Evolutionary conservation across 1,140 invertebrate species (phyloP).

Genomic region (Frieseomelitta varia): DNA sequence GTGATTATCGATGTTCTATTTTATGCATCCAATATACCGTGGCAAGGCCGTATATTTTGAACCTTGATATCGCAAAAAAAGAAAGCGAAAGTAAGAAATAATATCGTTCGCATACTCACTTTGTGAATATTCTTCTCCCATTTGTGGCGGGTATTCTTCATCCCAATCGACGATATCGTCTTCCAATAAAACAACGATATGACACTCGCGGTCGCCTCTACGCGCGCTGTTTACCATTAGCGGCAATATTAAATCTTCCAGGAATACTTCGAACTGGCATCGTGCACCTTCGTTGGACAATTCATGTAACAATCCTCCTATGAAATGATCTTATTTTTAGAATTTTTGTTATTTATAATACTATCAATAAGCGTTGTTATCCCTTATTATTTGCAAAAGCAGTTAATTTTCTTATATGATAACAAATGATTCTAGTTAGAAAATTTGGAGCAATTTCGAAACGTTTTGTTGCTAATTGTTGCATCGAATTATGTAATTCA

Average conservation of each 20-base stretch:
- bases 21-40: conserved; percentile 10
- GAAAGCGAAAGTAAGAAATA: not conserved
- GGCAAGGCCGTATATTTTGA: conserved; percentile 4
- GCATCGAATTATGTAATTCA: not conserved
- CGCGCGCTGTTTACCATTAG: conserved; percentile 98
- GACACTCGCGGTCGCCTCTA: conserved; percentile 93
- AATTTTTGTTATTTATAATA: not conserved
- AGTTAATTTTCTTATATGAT: not conserved
- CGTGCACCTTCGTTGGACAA: conserved; percentile 99
- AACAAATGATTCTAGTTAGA: too few species aligned
- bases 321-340: conserved; percentile 58
- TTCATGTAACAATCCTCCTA: conserved; percentile 97
- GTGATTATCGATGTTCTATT: conserved; percentile 40
- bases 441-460: conserved; percentile 20
- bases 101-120: conserved; percentile 83
- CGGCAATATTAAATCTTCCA: conserved; percentile 97
- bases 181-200: conserved; percentile 97
- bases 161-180: conserved; percentile 99
- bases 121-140: conserved; percentile 99
- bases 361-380: not conserved
- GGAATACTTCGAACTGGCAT: conserved; percentile 97
- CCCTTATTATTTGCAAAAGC: conserved; percentile 16
- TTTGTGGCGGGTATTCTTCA: conserved; percentile 98
- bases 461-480: conserved; percentile 20
- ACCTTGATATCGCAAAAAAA: conserved; percentile 16